Evolutionary conservation across 2,888 invertebrate species (phyloP).

Genomic region (Exocentrus adspersus): DNA sequence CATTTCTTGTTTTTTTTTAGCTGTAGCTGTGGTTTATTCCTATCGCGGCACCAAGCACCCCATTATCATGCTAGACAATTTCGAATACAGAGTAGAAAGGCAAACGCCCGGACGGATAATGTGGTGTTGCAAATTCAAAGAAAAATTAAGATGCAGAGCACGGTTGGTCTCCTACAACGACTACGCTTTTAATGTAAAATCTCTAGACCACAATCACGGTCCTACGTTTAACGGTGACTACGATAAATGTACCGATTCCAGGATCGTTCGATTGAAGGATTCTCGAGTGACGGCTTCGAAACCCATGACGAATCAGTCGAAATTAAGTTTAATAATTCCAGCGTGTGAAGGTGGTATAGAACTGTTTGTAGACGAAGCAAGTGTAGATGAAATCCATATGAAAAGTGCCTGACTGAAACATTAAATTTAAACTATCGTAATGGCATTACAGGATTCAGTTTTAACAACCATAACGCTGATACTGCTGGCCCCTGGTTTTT

Average conservation of each 20-base stretch:
- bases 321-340: no score
- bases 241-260: constrained; percentile 4
- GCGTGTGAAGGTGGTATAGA: no score
- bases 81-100: constrained; percentile 36
- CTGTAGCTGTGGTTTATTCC: constrained; percentile 31
- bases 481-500: no score
- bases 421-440: no score
- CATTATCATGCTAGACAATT: constrained; percentile 33
- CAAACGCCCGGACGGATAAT: constrained; percentile 27
- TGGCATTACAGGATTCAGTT: no score
- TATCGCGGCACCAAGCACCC: constrained; percentile 36
- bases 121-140: constrained; percentile 17
- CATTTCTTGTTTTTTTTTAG: background rate
- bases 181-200: constrained; percentile 1
- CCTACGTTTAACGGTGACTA: constrained; percentile 17
- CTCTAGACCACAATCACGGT: constrained; percentile 5
- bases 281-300: no score
- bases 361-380: no score
- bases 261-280: constrained; percentile 3
- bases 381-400: no score
- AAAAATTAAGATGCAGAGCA: constrained; percentile 10
- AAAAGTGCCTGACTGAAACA: no score
- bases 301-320: no score
- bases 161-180: constrained; percentile 1
- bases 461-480: no score